Evolutionary conservation across 2,797 vertebrate genomes (phyloP), one percentile per base, ranked within the genome.

Genomic region (Alcedo quadribrachys): DNA sequence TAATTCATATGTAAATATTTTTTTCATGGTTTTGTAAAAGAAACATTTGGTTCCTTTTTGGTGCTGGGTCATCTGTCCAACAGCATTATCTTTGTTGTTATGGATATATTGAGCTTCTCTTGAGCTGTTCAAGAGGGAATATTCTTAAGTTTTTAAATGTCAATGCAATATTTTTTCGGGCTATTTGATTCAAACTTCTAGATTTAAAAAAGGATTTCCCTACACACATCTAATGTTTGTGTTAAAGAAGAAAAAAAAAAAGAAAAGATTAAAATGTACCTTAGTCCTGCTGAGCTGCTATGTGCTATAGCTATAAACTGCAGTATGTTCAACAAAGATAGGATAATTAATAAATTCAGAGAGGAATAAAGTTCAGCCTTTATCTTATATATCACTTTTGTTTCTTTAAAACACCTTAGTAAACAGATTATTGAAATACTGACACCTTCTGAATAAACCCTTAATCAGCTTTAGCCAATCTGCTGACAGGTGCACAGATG

Each of bases 381-480:
- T 70, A 50, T 76, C 11, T 63, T 66, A 12, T 43, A 16, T 71
- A 43, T 68, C 43, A 35, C 8, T 2, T 28, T 83, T 43, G 6
- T 14, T 81, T 86, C 50, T 71, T 81, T 37, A 70, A 54, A 92
- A 33, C 8, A 60, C 5, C 9, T 10, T 60, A 20, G 3, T 46
- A 88, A 87, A 85, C 17, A 70, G 76, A 55, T 32, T 69, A 67
- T 28, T 46, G 70, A 93, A 93, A 85, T 89, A 42, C 63, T 71
- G 55, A 88, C 32, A 83, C 25, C 62, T 18, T 77, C 27, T 88
- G 40, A 92, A 87, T 75, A 24, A 2, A 85, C 21, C 27, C 53
- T 93, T 80, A 85, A 76, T 66, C 7, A 21, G 3, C 15, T 21
- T 71, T 88, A 96, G 69, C 42, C 27, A 74, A 8, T 92, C 69